Conservation (phyloP, 2,113 vertebrate species). For the Promerops cafer region DNA sequence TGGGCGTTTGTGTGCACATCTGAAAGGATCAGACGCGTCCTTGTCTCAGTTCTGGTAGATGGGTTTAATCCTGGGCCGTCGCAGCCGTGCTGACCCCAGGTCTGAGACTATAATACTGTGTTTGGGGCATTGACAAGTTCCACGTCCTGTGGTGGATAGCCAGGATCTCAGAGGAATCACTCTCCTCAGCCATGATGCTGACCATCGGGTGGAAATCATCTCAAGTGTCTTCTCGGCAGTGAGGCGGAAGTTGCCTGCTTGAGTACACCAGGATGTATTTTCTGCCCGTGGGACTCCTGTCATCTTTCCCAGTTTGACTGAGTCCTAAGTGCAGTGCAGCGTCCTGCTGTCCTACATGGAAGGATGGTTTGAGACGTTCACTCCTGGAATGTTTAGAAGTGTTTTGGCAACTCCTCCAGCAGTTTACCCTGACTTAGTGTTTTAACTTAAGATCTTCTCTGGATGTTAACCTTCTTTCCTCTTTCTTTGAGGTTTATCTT, state of each 20-base stretch:
- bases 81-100: rapidly evolving
- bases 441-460: not conserved
- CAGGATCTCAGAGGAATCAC: not conserved
- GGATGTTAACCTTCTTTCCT: not conserved
- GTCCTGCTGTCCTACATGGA: not conserved
- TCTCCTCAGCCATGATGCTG: rapidly evolving
- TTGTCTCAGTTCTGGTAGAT: rapidly evolving
- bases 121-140: rapidly evolving
- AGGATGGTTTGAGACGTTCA: not conserved
- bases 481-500: not conserved
- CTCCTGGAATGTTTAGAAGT: not conserved
- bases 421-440: not conserved
- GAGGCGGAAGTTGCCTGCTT: not conserved
- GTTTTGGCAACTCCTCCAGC: not conserved
- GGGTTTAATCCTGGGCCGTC: not conserved
- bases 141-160: rapidly evolving
- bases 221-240: rapidly evolving
- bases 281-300: not conserved
- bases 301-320: not conserved
- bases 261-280: not conserved
- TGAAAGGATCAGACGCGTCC: not conserved
- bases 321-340: not conserved
- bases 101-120: rapidly evolving
- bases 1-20: rapidly evolving
- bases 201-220: rapidly evolving